Base-by-base conservation (phyloP, 2,888 invertebrate species). In the Sclerodermus sp. region DNA sequence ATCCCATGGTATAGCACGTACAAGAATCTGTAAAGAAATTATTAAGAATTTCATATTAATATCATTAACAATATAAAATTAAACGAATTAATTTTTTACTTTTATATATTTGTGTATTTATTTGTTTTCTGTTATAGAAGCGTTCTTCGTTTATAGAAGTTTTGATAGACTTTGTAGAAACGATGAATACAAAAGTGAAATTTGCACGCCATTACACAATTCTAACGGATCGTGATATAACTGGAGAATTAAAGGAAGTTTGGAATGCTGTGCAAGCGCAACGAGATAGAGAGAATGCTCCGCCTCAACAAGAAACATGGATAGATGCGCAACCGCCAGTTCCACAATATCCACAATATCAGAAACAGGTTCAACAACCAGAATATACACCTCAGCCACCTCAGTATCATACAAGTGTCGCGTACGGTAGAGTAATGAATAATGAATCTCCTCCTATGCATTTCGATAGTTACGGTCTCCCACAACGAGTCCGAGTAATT, bases 171-270 rank as follows among this genome's bases (percentile, higher is more conserved):
- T 88, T 87, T 71, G 86, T 88, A 31, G 88, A 88, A 71, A 84
- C 85, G 13, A 87, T 87, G 86, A 88, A 88, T 68, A 83, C 85
- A 2, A 87, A 86, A 0, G 76, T 88, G 30, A 74, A 81, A 54
- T 79, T 88, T 57, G 79, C 83, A 18, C 80, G 87, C 67, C 78
- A 73, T 45, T 77, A 73, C 42, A 64, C 83, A 12, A 85, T 88
- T 57, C 70, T 88, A 29, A 85, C 84, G 64, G 87, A 88, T 66
- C 79, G 87, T 17, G 88, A 88, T 71, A 80, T 88, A 52, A 85
- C 87, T 0, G 89, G 88, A 0, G 88, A 88, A 71, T 75, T 88
- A 16, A 88, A 88, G 70, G 88, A 88, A 69, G 86, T 88, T 1
- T 88, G 88, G 88, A 84, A 85, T 14, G 86, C 86, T 0, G 87